Evolutionary conservation across 2,797 vertebrate species (phyloP).

Genomic region (Megalops cyprinoides): DNA sequence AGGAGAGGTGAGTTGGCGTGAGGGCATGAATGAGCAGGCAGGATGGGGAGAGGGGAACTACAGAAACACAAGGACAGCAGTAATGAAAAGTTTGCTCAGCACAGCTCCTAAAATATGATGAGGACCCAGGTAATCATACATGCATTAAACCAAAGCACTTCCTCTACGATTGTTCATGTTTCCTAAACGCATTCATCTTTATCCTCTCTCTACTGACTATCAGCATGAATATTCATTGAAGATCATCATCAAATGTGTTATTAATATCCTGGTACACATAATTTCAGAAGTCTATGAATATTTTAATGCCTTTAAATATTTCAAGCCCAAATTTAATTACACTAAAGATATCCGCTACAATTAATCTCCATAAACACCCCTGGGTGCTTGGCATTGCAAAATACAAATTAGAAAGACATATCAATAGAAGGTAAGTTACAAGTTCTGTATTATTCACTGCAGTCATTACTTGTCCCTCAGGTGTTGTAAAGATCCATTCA

Average conservation of each 20-base stretch:
- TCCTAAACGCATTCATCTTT: not conserved
- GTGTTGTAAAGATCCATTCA: not conserved
- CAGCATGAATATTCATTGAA: slow-evolving; percentile 2
- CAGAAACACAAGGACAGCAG: not conserved
- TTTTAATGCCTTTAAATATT: slow-evolving; percentile 23
- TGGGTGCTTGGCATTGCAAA: not conserved
- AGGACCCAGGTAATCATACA: not conserved
- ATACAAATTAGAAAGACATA: not conserved
- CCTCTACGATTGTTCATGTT: not conserved
- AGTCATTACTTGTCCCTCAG: no score
- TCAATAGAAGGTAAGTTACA: not conserved
- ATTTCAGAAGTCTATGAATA: slow-evolving; percentile 21
- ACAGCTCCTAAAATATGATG: not conserved
- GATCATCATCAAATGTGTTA: not conserved
- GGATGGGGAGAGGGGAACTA: not conserved
- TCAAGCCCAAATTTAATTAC: slow-evolving; percentile 22
- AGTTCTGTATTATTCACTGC: not conserved
- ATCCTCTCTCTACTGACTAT: not conserved
- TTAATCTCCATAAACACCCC: not conserved
- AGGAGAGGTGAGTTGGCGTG: no score
- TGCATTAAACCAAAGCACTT: not conserved
- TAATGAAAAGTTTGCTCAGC: not conserved
- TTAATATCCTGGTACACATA: slow-evolving; percentile 12
- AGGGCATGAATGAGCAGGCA: not conserved
- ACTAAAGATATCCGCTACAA: slow-evolving; percentile 13